phyloP scores from a whole-genome alignment of 2,797 vertebrate genomes.

The Mallotus villosus region DNA sequence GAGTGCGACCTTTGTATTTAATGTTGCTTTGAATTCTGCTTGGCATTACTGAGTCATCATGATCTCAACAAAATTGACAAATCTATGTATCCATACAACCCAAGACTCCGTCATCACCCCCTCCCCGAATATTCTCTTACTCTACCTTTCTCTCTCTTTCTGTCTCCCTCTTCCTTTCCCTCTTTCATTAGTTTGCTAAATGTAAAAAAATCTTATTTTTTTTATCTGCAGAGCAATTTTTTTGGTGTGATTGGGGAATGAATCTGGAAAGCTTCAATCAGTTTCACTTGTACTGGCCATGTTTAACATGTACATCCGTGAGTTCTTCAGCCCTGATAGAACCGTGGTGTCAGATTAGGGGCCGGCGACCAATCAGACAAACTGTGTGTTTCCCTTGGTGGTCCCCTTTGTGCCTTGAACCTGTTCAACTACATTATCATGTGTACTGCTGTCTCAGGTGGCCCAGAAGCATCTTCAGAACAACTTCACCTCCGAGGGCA shows the following conservation, averaged over 20 bases:
- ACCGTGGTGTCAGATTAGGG: conserved; percentile 58
- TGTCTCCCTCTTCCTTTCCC: conserved; percentile 8
- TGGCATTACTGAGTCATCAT: conserved; percentile 44
- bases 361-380: conserved; percentile 71
- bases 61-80: conserved; percentile 37
- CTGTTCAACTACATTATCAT: conserved; percentile 56
- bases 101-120: conserved; percentile 26
- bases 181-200: background rate
- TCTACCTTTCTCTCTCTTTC: conserved; percentile 13
- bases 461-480: conserved; percentile 39
- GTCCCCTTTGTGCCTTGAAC: conserved; percentile 57
- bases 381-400: conserved; percentile 59
- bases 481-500: conserved; percentile 18
- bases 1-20: conserved; percentile 38
- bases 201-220: background rate
- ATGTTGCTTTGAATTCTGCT: conserved; percentile 35
- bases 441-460: conserved; percentile 17
- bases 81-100: conserved; percentile 45
- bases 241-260: conserved; percentile 17
- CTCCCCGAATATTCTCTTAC: conserved; percentile 30
- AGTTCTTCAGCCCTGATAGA: conserved; percentile 71
- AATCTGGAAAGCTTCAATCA: conserved; percentile 19
- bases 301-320: conserved; percentile 56
- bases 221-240: background rate
- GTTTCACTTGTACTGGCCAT: conserved; percentile 12